phyloP scores from a whole-genome alignment of 2,113 vertebrate genomes.

The Brachionichthys hirsutus region DNA sequence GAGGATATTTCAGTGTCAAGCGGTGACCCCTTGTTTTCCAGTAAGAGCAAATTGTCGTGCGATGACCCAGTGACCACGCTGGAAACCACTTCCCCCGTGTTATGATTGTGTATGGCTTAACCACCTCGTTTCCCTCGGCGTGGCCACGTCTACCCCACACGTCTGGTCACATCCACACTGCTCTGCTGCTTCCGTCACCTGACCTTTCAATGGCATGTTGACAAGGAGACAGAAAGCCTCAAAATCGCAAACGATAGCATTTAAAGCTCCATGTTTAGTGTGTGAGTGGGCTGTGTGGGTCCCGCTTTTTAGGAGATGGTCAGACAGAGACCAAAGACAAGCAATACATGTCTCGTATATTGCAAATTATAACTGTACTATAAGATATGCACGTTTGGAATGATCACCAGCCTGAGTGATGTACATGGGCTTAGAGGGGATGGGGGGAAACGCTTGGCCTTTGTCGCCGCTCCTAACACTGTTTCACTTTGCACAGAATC shows the following conservation, averaged over 20 bases:
- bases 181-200: constrained; percentile 33
- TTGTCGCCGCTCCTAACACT: constrained; percentile 9
- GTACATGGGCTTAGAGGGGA: background rate
- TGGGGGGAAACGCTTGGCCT: background rate
- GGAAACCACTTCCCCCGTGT: constrained; percentile 72
- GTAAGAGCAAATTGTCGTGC: constrained; percentile 69
- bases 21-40: constrained; percentile 72
- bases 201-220: constrained; percentile 51
- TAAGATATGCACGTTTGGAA: background rate
- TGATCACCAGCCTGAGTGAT: background rate
- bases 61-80: constrained; percentile 69
- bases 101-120: constrained; percentile 65
- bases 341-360: background rate
- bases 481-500: constrained; percentile 37
- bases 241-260: constrained; percentile 52
- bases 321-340: constrained; percentile 37
- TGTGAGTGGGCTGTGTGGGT: constrained; percentile 44
- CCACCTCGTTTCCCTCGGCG: constrained; percentile 56
- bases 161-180: constrained; percentile 42
- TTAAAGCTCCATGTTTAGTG: constrained; percentile 52
- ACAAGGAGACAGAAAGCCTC: constrained; percentile 57
- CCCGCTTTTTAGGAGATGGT: constrained; percentile 32
- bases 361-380: background rate
- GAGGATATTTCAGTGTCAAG: constrained; percentile 59
- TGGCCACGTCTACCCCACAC: constrained; percentile 43